A percentile compares a stretch with the other conserved stretches of the same genome.
Evolutionary conservation across 2,888 invertebrate species (phyloP).

Genomic region (Notodonta dromedarius): DNA sequence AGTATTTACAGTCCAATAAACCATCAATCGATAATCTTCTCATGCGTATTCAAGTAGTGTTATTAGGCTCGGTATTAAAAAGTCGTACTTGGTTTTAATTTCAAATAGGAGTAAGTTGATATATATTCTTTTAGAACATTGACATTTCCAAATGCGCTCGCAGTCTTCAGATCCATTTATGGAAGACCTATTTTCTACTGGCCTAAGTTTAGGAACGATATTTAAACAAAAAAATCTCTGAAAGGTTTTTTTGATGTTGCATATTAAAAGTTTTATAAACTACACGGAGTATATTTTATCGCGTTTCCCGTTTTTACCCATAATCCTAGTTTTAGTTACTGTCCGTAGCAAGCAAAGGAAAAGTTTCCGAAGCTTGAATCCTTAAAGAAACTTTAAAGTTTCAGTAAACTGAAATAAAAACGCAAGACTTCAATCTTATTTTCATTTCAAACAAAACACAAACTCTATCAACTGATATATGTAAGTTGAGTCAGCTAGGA

Average conservation of each 20-base stretch:
- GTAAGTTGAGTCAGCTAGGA: slow-evolving; percentile 25
- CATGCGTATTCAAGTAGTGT: too few relatives aligned
- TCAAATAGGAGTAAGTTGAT: too few relatives aligned
- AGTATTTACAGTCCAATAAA: too few relatives aligned
- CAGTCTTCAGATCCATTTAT: too few relatives aligned
- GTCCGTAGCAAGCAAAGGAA: slow-evolving; percentile 38
- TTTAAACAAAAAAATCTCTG: too few relatives aligned
- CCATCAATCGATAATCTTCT: too few relatives aligned
- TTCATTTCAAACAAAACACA: slow-evolving; percentile 27
- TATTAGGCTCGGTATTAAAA: too few relatives aligned
- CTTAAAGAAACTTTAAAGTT: slow-evolving; percentile 47
- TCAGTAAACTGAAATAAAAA: slow-evolving; percentile 48
- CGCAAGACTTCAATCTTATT: slow-evolving; percentile 31
- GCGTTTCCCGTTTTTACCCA: slow-evolving; percentile 34
- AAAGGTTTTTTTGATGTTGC: slow-evolving; percentile 18
- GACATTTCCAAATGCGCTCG: too few relatives aligned
- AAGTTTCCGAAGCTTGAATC: slow-evolving; percentile 47
- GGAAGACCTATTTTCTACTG: too few relatives aligned
- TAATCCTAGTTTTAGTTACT: slow-evolving; percentile 40
- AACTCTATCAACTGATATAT: slow-evolving; percentile 24
- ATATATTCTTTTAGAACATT: too few relatives aligned
- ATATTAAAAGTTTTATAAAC: slow-evolving; percentile 21
- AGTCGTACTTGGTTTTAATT: too few relatives aligned
- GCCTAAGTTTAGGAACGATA: too few relatives aligned
- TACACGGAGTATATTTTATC: slow-evolving; percentile 28